phyloP scores from a whole-genome alignment of 1,140 invertebrate species.

The Mercenaria mercenaria region DNA sequence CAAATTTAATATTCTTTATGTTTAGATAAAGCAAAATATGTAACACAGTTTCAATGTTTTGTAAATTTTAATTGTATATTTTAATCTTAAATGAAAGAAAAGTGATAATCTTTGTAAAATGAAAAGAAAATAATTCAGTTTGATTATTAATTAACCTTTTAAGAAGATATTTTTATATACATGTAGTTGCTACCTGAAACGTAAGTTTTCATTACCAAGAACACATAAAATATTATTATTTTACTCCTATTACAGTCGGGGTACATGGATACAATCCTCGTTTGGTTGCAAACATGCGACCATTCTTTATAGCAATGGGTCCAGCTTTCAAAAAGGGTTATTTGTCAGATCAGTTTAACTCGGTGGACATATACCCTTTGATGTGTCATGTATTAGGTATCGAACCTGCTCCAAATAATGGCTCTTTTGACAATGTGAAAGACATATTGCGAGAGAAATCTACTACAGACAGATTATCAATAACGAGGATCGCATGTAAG shows the following conservation, averaged over 20 bases:
- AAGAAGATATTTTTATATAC: too few relatives aligned
- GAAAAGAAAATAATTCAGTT: too few relatives aligned
- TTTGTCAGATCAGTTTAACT: conserved; percentile 88
- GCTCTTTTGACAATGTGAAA: conserved; percentile 72
- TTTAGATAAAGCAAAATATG: too few relatives aligned
- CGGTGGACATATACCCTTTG: conserved; percentile 89
- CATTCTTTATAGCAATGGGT: conserved; percentile 90
- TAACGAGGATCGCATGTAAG: conserved; percentile 63
- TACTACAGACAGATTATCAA: conserved; percentile 8
- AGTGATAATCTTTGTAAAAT: too few relatives aligned
- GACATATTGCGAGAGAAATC: conserved; percentile 48
- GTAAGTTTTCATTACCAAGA: too few relatives aligned
- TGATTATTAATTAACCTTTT: too few relatives aligned
- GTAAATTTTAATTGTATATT: too few relatives aligned
- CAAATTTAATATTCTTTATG: too few relatives aligned
- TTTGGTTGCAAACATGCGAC: conserved; percentile 87
- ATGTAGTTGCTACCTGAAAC: too few relatives aligned
- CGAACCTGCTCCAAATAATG: conserved; percentile 76
- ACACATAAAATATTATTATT: too few relatives aligned
- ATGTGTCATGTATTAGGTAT: conserved; percentile 88
- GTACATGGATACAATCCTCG: conserved; percentile 76
- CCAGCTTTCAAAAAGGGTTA: conserved; percentile 88
- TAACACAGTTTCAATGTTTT: too few relatives aligned
- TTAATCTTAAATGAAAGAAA: too few relatives aligned
- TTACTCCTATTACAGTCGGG: conserved; percentile 63